Percentiles rank a stretch among this genome's conserved stretches.
phyloP scores from a whole-genome alignment of 1,140 invertebrate genomes.

The Bombus pyrosoma region DNA sequence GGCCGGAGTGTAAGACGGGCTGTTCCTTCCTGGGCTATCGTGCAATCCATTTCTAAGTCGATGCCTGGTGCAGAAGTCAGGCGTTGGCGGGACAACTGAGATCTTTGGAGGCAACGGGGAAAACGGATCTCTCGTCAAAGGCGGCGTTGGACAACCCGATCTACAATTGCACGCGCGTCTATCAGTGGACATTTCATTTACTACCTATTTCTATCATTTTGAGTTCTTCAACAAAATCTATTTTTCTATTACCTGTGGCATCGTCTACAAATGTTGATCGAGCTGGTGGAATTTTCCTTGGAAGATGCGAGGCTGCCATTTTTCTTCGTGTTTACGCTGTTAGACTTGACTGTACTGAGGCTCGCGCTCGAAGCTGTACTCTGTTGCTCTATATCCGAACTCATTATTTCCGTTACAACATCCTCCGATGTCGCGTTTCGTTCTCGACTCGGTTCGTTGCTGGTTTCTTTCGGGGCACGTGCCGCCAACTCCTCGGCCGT shows the following conservation, averaged over 20 bases:
- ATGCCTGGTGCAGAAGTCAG: constrained; percentile 82
- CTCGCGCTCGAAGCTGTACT: constrained; percentile 80
- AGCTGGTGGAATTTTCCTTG: constrained; percentile 79
- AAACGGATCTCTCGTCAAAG: constrained; percentile 80
- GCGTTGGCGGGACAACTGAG: constrained; percentile 89
- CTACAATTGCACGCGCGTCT: constrained; percentile 51
- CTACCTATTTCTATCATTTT: not conserved
- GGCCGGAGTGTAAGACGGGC: constrained; percentile 75
- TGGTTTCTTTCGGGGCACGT: constrained; percentile 70
- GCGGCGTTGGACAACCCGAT: constrained; percentile 80
- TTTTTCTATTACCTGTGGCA: constrained; percentile 83
- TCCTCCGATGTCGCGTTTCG: constrained; percentile 71
- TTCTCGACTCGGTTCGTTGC: constrained; percentile 27
- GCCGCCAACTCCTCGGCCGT: constrained; percentile 82
- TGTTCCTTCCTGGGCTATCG: constrained; percentile 77
- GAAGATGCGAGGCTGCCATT: constrained; percentile 71
- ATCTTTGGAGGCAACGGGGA: constrained; percentile 86
- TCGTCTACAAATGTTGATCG: constrained; percentile 85
- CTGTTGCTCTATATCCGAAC: constrained; percentile 78
- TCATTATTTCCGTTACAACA: constrained; percentile 58
- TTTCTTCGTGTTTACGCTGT: constrained; percentile 77
- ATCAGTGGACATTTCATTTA: not conserved
- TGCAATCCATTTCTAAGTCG: constrained; percentile 72
- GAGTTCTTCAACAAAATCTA: not conserved
- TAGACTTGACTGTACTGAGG: constrained; percentile 79